Evolutionary conservation across 2,888 invertebrate genomes (phyloP).

Genomic region (Aphodius sticticus): DNA sequence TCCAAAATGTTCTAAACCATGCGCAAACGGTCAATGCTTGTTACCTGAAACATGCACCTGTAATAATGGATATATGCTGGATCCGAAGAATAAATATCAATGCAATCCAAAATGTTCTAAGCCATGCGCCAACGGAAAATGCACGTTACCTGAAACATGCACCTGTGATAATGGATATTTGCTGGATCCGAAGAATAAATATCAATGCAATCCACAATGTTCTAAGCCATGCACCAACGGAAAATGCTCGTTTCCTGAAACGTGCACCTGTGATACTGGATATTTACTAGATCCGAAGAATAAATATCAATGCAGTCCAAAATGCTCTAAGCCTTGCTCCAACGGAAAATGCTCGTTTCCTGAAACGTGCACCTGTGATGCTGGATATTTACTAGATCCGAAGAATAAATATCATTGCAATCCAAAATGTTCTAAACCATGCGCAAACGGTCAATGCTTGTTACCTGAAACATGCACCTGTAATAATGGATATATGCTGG

Average conservation of each 20-base stretch:
- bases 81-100: constrained; percentile 35
- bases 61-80: constrained; percentile 35
- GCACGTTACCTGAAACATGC: constrained; percentile 39
- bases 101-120: constrained; percentile 39
- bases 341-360: constrained; percentile 41
- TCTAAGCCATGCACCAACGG: constrained; percentile 40
- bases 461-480: constrained; percentile 50
- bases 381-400: constrained; percentile 43
- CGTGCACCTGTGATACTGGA: constrained; percentile 36
- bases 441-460: constrained; percentile 55
- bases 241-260: constrained; percentile 45
- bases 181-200: constrained; percentile 32
- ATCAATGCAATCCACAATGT: constrained; percentile 49
- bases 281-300: constrained; percentile 32
- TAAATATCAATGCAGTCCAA: constrained; percentile 40
- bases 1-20: constrained; percentile 37
- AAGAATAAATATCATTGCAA: constrained; percentile 45
- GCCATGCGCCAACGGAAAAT: constrained; percentile 37
- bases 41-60: constrained; percentile 39
- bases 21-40: constrained; percentile 39
- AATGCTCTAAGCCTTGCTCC: constrained; percentile 32
- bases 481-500: constrained; percentile 35
- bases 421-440: constrained; percentile 49
- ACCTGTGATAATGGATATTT: constrained; percentile 36
- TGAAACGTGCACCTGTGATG: constrained; percentile 42